Percentiles rank a stretch among this genome's conserved stretches.
Conservation (phyloP, 2,113 vertebrate genomes). For the Rhinolophus sinicus region DNA sequence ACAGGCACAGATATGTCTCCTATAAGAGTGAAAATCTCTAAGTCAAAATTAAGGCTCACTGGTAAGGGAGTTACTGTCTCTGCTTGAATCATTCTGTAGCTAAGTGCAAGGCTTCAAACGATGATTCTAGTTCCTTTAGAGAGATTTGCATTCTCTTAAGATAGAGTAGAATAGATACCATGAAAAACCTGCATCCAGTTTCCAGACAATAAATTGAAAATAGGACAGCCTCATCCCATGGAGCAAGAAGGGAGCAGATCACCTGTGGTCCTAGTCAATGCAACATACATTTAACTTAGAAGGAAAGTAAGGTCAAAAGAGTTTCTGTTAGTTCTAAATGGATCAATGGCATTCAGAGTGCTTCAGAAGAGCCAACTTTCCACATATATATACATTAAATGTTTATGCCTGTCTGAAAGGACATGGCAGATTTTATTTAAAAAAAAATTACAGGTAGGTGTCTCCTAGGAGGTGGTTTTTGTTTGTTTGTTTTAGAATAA, state of each 20-base stretch:
- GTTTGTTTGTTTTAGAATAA: neutral
- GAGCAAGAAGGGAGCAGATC: neutral
- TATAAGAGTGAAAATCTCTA: conserved; percentile 64
- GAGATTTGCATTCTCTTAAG: conserved; percentile 66
- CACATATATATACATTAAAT: neutral
- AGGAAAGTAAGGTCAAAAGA: neutral
- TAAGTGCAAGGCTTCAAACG: conserved; percentile 50
- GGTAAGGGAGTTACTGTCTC: conserved; percentile 63
- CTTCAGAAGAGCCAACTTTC: neutral
- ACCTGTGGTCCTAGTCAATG: neutral
- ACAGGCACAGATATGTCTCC: conserved; percentile 69
- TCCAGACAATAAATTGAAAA: neutral
- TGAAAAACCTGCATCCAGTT: conserved; percentile 5
- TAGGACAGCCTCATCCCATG: neutral
- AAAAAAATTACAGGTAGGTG: no score
- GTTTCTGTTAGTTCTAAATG: neutral
- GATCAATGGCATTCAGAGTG: neutral
- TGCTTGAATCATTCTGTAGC: conserved; percentile 59
- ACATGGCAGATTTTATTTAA: neutral
- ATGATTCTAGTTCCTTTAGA: conserved; percentile 55
- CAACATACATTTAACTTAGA: neutral
- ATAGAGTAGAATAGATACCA: conserved; percentile 25
- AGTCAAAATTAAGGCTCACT: conserved; percentile 78
- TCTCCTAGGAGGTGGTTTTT: no score
- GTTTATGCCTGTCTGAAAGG: neutral